phyloP scores from a whole-genome alignment of 2,797 vertebrate genomes.

The Enteromius mattozi region DNA sequence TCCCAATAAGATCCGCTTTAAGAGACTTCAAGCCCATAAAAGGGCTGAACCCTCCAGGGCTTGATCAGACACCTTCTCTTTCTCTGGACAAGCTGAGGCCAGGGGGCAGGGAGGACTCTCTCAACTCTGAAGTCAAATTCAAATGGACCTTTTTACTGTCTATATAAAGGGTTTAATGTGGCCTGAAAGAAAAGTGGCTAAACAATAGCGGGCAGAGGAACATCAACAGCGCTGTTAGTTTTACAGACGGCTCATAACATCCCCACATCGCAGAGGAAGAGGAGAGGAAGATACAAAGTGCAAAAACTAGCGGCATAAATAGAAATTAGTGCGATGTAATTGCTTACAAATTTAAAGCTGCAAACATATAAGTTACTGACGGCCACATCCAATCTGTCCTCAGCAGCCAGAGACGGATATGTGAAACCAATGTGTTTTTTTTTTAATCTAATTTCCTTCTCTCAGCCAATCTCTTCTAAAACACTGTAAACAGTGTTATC shows the following conservation, averaged over 20 bases:
- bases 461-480: slow-evolving; percentile 34
- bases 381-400: not conserved
- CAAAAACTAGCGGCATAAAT: not conserved
- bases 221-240: slow-evolving; percentile 76
- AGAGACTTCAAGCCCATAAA: slow-evolving; percentile 46
- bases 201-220: slow-evolving; percentile 68
- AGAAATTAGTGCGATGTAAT: not conserved
- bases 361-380: not conserved
- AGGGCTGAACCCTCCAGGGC: slow-evolving; percentile 50
- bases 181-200: slow-evolving; percentile 62
- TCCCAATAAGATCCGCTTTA: slow-evolving; percentile 21
- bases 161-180: slow-evolving; percentile 64
- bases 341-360: not conserved
- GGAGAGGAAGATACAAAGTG: not conserved
- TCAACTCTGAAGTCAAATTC: slow-evolving; percentile 72
- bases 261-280: slow-evolving; percentile 22
- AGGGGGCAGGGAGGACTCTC: slow-evolving; percentile 59
- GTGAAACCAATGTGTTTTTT: not conserved
- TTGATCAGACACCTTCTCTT: slow-evolving; percentile 43
- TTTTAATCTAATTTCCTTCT: slow-evolving; percentile 8
- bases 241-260: slow-evolving; percentile 67
- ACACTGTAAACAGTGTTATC: slow-evolving; percentile 45
- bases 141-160: slow-evolving; percentile 74
- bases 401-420: not conserved
- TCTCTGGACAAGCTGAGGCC: slow-evolving; percentile 48